These are phyloP conservation scores for Pemphredon lugubris DNA, from an alignment of 2,888 invertebrate species.

Conservation along the genomic window DNA sequence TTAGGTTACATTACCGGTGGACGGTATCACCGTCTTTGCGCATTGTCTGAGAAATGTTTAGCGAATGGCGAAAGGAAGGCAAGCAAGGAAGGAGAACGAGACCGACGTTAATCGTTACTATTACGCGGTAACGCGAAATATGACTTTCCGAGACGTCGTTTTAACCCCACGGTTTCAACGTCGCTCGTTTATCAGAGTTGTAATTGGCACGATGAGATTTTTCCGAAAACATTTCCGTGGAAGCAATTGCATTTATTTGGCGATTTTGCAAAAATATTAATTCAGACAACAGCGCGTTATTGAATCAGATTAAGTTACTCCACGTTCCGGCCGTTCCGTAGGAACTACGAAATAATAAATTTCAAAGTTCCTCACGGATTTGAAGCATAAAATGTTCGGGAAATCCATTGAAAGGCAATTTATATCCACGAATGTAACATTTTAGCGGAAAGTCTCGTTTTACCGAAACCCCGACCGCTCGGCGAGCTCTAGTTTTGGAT, in stretches of 20 bases:
- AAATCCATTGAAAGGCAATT: background rate
- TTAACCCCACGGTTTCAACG: too few relatives aligned
- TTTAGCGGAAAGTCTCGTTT: background rate
- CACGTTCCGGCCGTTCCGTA: slow-evolving; percentile 2
- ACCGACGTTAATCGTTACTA: too few relatives aligned
- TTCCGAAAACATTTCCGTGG: too few relatives aligned
- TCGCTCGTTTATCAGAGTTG: too few relatives aligned
- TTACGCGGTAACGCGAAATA: too few relatives aligned
- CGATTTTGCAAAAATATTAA: too few relatives aligned
- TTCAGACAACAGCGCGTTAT: too few relatives aligned
- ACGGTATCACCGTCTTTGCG: slow-evolving; percentile 23
- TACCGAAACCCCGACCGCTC: background rate
- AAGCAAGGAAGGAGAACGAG: too few relatives aligned
- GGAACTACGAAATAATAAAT: slow-evolving; percentile 37
- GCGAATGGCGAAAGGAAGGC: slow-evolving; percentile 14
- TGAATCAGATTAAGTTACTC: slow-evolving; percentile 26
- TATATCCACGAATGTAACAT: background rate
- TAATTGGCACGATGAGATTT: too few relatives aligned
- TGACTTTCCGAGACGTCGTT: too few relatives aligned
- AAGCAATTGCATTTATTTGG: too few relatives aligned
- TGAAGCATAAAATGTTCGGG: slow-evolving; percentile 4
- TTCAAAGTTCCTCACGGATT: background rate
- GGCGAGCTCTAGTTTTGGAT: slow-evolving; percentile 9
- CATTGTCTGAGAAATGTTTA: slow-evolving; percentile 6
- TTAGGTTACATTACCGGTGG: slow-evolving; percentile 54